phyloP scores from a whole-genome alignment of 1,140 invertebrate genomes.

The Antheraea pernyi region DNA sequence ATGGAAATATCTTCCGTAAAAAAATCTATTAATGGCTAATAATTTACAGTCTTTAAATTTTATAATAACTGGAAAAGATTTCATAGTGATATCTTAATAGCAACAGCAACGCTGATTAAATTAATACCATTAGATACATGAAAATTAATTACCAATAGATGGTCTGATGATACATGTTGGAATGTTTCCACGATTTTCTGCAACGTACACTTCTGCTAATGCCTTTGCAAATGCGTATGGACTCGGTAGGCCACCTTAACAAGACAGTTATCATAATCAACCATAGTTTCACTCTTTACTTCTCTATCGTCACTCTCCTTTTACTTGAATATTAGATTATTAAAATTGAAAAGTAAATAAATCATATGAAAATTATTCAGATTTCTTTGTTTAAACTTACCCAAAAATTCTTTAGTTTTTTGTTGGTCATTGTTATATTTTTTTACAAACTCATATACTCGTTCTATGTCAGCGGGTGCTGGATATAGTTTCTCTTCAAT shows the following conservation, averaged over 20 bases:
- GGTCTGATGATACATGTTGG: conserved; percentile 4
- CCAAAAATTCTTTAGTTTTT: background rate
- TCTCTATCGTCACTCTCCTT: too few relatives aligned
- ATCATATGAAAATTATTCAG: background rate
- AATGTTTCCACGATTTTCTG: background rate
- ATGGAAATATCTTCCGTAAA: too few relatives aligned
- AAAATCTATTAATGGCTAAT: too few relatives aligned
- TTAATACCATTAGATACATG: too few relatives aligned
- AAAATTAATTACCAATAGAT: background rate
- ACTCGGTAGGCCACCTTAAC: background rate
- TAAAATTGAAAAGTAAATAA: too few relatives aligned
- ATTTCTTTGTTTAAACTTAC: background rate
- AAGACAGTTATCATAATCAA: background rate
- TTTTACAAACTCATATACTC: background rate
- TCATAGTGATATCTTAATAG: too few relatives aligned
- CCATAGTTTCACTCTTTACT: too few relatives aligned
- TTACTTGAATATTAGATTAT: too few relatives aligned
- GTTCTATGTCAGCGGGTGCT: background rate
- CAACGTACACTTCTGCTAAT: background rate
- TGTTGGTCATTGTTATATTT: background rate
- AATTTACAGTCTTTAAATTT: too few relatives aligned
- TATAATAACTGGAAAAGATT: too few relatives aligned
- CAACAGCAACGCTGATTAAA: too few relatives aligned
- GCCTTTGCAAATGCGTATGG: conserved; percentile 1
- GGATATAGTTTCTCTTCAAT: conserved; percentile 4